Evolutionary conservation across 2,888 invertebrate species (phyloP), one percentile per base, ranked within the genome.

Genomic region (Lymantria monacha): DNA sequence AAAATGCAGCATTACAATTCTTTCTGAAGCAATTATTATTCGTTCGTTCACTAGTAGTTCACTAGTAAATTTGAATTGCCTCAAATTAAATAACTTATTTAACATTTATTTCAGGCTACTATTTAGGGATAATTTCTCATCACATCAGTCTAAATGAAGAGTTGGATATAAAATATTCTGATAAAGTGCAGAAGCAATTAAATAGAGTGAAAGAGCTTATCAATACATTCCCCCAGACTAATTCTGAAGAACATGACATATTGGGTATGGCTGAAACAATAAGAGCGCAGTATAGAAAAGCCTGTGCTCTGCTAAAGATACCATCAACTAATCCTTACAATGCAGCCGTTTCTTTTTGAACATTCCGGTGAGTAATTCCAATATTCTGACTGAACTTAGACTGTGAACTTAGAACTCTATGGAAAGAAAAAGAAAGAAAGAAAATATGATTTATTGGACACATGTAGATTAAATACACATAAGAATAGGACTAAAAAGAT

Each of bases 241-340:
- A 96, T 77, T 92, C 93, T 38, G 93, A 93, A 47, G 89, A 93
- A 7, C 79, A 93, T 36, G 95, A 97, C 76, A 93, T 96, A 57
- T 70, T 95, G 49, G 90, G 86, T 1, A 79, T 92, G 47, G 85
- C 93, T 0, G 93, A 95, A 65, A 87, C 87, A 42, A 94, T 97
- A 44, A 93, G 95, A 63, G 93, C 92, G 0, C 92, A 94, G 46
- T 96, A 94, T 74, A 95, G 94, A 63, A 95, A 93, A 71, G 82
- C 94, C 11, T 95, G 95, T 81, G 93, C 95, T 0, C 74, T 95
- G 46, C 77, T 95, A 36, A 95, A 94, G 84, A 92, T 94, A 64
- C 83, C 93, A 61, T 82, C 92, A 0, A 65, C 66, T 0, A 92
- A 92, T 69, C 93, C 94, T 7, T 93, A 93, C 75, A 82, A 83